Base-by-base conservation (phyloP, 2,797 vertebrate species). In the Myotis vivesi region DNA sequence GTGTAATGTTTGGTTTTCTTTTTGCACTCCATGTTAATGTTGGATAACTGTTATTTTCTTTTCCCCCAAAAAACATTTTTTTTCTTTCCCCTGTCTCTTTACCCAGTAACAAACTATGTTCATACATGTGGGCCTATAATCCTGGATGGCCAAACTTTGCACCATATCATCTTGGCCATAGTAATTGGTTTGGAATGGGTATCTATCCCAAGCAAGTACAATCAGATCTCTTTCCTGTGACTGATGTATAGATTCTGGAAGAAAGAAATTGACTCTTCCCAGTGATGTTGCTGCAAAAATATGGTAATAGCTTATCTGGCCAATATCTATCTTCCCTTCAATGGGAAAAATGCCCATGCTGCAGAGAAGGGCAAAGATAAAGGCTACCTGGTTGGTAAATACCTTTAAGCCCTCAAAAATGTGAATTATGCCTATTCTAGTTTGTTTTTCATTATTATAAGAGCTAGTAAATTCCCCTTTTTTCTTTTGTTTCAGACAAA, bases 401-500 rank as follows among this genome's bases (percentile, higher is more conserved):
- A 91, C 4, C 51, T 87, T 64, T 53, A 41, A 91, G 62, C 12
- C 22, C 22, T 75, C 53, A 84, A 68, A 55, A 41, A 49, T 30
- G 23, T 62, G 10, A 71, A 20, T 51, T 12, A 69, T 51, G 15
- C 20, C 46, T 69, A 71, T 76, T 88, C 7, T 11, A 49, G 22
- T 51, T 64, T 75, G 23, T 83, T 89, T 82, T 85, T 80, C 71
- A 41, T 57, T 25, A 75, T 72, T 51, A 46, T 2, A 72, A 17
- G 33, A 94, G 20, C 12, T 33, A 94, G 3, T 86, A 91, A 66
- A 69, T 89, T 8, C 4, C 23, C 7, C 3, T 41, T 77, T 91
- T 94, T 41, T 79, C 22, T 83, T 89, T 69, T 77, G 33, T 38
- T 94, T 80, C 38, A 91, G 44, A 89, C 17, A 76, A 91, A 46